Percentiles rank a stretch among this genome's conserved stretches.
phyloP scores from a whole-genome alignment of 2,888 invertebrate genomes.

The Nyleta sp. region DNA sequence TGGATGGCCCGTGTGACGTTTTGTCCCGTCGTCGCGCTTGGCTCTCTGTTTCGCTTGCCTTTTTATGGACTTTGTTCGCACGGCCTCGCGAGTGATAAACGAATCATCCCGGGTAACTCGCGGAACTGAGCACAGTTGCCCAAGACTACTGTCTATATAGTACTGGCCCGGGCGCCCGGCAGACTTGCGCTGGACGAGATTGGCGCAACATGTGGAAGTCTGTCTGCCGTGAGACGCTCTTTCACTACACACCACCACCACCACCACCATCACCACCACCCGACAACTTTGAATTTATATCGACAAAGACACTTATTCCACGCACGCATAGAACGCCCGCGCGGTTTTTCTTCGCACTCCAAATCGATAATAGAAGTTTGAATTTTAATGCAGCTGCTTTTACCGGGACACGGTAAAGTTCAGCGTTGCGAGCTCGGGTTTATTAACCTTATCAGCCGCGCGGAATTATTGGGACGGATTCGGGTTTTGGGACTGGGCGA shows the following conservation, averaged over 20 bases:
- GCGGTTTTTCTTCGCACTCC: conserved; percentile 41
- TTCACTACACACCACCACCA: conserved; percentile 60
- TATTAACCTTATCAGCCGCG: conserved; percentile 24
- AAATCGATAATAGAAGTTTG: conserved; percentile 50
- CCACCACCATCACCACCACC: background rate
- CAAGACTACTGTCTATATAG: conserved; percentile 62
- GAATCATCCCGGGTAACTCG: conserved; percentile 64
- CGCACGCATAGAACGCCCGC: conserved; percentile 42
- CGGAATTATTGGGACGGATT: too few species aligned
- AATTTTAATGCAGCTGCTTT: conserved; percentile 40
- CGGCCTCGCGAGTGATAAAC: conserved; percentile 50
- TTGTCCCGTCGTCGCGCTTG: too few species aligned
- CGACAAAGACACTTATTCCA: conserved; percentile 54
- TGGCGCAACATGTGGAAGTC: conserved; percentile 81
- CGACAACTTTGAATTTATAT: conserved; percentile 53
- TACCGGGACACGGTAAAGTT: conserved; percentile 38
- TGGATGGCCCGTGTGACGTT: too few species aligned
- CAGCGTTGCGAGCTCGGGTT: background rate
- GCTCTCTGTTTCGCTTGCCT: background rate
- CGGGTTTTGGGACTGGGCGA: too few species aligned
- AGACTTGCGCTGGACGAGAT: conserved; percentile 80
- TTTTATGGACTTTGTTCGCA: conserved; percentile 13
- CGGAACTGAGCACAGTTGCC: conserved; percentile 64
- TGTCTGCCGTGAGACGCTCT: conserved; percentile 70
- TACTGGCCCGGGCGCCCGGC: conserved; percentile 79